phyloP scores from a whole-genome alignment of 2,113 vertebrate species.

The Neotoma lepida region DNA sequence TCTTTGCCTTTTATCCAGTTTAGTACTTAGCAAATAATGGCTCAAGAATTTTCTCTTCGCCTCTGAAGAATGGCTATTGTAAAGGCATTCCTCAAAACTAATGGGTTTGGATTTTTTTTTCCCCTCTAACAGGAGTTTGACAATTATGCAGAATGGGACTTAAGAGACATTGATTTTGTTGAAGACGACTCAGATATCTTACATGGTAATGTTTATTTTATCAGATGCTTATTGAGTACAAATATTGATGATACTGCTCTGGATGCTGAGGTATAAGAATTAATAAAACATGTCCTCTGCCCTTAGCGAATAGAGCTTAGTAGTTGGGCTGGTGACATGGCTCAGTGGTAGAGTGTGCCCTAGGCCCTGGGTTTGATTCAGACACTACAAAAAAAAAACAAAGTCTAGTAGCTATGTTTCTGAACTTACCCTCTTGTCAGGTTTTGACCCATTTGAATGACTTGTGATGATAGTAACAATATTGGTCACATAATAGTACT shows the following conservation, averaged over 20 bases:
- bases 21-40: background rate
- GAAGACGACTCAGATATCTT: conserved; percentile 98
- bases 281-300: conserved; percentile 15
- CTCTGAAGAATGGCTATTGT: conserved; percentile 24
- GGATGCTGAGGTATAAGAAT: background rate
- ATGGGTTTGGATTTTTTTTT: conserved; percentile 64
- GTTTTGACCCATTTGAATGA: conserved; percentile 23
- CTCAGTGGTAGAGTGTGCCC: background rate
- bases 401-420: conserved; percentile 42
- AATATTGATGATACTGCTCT: background rate
- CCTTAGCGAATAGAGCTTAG: background rate
- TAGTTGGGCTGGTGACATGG: background rate
- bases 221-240: conserved; percentile 49
- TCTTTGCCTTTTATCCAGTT: conserved; percentile 11
- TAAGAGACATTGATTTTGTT: conserved; percentile 99
- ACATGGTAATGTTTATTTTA: conserved; percentile 88
- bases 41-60: conserved; percentile 47
- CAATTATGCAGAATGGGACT: conserved; percentile 99
- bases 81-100: conserved; percentile 57
- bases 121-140: conserved; percentile 93
- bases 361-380: background rate
- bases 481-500: background rate
- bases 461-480: background rate
- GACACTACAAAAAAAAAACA: background rate
- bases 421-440: background rate